Evolutionary conservation across 1,140 invertebrate genomes (phyloP).

Genomic region (Drosophila melanica): DNA sequence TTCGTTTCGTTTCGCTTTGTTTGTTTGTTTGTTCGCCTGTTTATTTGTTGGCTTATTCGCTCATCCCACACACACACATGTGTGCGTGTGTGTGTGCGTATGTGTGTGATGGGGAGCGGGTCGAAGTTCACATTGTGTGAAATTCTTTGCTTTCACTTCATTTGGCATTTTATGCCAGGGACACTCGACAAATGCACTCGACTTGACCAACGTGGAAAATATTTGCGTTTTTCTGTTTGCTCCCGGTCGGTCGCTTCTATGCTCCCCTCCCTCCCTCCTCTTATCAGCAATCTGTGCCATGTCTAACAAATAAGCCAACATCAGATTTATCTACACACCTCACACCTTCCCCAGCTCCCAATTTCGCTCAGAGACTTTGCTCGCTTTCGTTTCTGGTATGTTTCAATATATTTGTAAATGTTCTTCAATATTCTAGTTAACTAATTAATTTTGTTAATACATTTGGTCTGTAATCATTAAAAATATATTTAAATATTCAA

Average conservation of each 20-base stretch:
- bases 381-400: constrained; percentile 3
- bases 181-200: constrained; percentile 53
- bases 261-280: neutral
- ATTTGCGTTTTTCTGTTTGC: constrained; percentile 38
- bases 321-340: neutral
- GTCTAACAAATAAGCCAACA: neutral
- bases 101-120: neutral
- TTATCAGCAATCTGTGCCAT: neutral
- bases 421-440: too few relatives aligned
- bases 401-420: neutral
- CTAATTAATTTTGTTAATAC: too few relatives aligned
- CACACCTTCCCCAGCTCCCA: neutral
- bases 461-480: too few relatives aligned
- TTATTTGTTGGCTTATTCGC: constrained; percentile 68
- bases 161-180: constrained; percentile 64
- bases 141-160: constrained; percentile 76
- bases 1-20: constrained; percentile 41
- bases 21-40: constrained; percentile 50
- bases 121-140: constrained; percentile 68
- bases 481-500: too few relatives aligned
- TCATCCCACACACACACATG: constrained; percentile 34
- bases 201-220: constrained; percentile 50
- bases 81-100: constrained; percentile 17
- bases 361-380: neutral
- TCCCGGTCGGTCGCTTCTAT: too few relatives aligned